Evolutionary conservation across 1,140 invertebrate species (phyloP).

Genomic region (Neotoxoptera formosana): DNA sequence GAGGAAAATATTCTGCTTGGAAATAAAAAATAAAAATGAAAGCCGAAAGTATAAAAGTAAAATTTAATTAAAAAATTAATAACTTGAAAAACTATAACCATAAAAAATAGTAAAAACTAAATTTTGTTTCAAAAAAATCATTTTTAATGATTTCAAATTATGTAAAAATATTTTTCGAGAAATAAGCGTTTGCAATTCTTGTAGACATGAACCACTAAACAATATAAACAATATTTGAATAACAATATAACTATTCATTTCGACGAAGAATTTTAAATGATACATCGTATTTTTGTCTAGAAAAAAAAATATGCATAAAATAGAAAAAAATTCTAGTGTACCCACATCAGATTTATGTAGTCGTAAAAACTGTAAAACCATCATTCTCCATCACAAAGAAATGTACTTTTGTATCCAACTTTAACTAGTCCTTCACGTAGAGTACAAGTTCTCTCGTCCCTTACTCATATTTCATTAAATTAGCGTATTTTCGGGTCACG

Average conservation of each 20-base stretch:
- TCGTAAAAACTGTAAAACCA: background rate
- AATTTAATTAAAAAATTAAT: too few relatives aligned
- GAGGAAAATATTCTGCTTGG: background rate
- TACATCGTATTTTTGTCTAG: background rate
- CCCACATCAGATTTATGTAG: background rate
- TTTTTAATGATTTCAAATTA: background rate
- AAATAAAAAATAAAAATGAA: background rate
- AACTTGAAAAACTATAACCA: background rate
- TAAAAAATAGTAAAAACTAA: background rate
- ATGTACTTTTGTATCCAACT: background rate
- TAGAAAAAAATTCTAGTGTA: background rate
- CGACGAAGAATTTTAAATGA: background rate
- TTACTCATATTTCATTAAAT: conserved; percentile 3
- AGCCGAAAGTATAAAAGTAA: too few relatives aligned
- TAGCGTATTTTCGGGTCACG: conserved; percentile 12
- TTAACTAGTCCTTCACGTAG: background rate
- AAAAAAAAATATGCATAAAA: background rate
- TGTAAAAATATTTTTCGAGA: background rate
- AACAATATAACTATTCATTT: background rate
- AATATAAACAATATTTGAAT: background rate
- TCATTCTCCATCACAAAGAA: background rate
- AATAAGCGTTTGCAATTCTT: background rate
- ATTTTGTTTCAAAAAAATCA: background rate
- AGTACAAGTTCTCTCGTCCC: background rate
- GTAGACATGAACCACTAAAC: background rate